Conservation (phyloP, 2,797 vertebrate genomes). For the Paratrypauchen microcephalus region DNA sequence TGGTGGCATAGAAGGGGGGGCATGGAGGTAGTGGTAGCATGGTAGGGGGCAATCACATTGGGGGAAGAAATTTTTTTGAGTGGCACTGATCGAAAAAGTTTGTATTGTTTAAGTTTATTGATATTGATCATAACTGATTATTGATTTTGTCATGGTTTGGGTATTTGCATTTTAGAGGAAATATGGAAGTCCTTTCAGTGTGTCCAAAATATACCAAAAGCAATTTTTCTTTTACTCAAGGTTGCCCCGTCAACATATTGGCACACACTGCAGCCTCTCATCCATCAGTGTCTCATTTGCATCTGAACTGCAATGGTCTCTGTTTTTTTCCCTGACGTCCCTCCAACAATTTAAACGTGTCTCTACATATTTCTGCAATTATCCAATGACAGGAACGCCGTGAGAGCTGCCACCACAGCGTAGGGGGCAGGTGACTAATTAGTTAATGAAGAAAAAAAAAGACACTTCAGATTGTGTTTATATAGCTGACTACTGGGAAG, state of each 20-base stretch:
- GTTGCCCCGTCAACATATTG: constrained; percentile 9
- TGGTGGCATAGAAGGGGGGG: no score
- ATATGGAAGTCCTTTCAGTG: background rate
- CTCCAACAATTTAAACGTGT: constrained; percentile 50
- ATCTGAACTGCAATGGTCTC: constrained; percentile 42
- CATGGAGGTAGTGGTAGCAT: no score
- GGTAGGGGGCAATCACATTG: no score
- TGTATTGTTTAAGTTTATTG: no score
- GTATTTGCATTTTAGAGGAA: no score
- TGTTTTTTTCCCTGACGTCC: constrained; percentile 30
- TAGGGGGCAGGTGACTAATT: constrained; percentile 44
- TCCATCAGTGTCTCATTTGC: constrained; percentile 44
- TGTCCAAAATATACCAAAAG: background rate
- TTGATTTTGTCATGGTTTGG: no score
- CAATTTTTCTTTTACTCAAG: constrained; percentile 1
- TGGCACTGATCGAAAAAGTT: no score
- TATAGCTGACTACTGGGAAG: constrained; percentile 24
- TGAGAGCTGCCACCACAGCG: constrained; percentile 19
- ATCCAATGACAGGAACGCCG: constrained; percentile 48
- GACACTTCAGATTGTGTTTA: constrained; percentile 36
- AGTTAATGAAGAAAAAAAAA: constrained; percentile 49
- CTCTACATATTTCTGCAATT: constrained; percentile 54
- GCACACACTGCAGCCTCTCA: constrained; percentile 23
- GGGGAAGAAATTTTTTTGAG: no score
- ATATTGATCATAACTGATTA: no score